Evolutionary conservation across 2,113 vertebrate genomes (phyloP).

Genomic region (Xyliphius kryptos): DNA sequence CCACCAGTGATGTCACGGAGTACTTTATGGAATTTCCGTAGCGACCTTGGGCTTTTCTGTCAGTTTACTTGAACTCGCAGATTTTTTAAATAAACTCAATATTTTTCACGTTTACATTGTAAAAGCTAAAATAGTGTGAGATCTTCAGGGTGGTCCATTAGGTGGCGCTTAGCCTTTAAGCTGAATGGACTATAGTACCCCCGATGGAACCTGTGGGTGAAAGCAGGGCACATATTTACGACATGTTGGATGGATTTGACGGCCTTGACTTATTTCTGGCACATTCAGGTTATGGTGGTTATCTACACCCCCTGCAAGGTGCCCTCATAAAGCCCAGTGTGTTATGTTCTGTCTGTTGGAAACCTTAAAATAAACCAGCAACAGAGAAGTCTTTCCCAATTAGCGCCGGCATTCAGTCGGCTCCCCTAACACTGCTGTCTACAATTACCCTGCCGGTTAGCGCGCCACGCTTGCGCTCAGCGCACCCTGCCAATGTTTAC

Average conservation of each 20-base stretch:
- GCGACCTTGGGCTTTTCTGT: too few relatives aligned
- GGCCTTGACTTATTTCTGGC: not conserved
- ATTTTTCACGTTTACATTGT: too few relatives aligned
- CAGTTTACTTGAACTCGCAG: too few relatives aligned
- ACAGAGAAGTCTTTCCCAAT: conserved; percentile 33
- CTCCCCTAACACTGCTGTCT: conserved; percentile 32
- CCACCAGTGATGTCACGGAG: too few relatives aligned
- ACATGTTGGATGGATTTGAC: not conserved
- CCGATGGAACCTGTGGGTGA: not conserved
- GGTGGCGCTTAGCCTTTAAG: too few relatives aligned
- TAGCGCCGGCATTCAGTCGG: conserved; percentile 25
- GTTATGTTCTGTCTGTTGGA: conserved; percentile 16
- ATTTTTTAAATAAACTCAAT: too few relatives aligned
- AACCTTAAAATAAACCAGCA: conserved; percentile 39
- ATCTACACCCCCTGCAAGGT: conserved; percentile 27
- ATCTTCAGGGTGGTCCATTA: too few relatives aligned
- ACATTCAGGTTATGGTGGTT: not conserved
- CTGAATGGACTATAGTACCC: too few relatives aligned
- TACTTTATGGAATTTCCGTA: too few relatives aligned
- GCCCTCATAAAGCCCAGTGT: conserved; percentile 23
- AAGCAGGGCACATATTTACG: conserved; percentile 2
- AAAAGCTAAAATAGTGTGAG: too few relatives aligned
- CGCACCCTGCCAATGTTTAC: conserved; percentile 35
- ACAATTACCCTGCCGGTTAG: conserved; percentile 41
- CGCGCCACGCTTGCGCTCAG: conserved; percentile 15